These are phyloP conservation scores for Caenorhabditis sulstoni DNA, from an alignment of 2,888 invertebrate species.

Conservation along the genomic window DNA sequence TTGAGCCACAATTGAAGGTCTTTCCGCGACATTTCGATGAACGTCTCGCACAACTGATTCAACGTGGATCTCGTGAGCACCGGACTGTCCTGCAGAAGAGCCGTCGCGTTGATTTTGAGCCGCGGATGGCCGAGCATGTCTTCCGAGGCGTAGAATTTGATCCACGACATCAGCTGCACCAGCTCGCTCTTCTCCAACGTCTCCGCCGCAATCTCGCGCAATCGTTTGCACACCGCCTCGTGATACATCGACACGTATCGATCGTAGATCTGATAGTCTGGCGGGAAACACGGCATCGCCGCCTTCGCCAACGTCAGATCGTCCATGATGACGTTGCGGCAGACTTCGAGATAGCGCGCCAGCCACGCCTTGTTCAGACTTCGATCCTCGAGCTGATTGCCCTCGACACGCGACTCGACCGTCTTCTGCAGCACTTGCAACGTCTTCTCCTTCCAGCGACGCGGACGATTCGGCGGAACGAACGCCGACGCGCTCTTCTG, in stretches of 20 bases:
- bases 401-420: conserved; percentile 86
- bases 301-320: conserved; percentile 80
- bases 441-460: conserved; percentile 81
- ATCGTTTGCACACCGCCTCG: conserved; percentile 85
- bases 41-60: conserved; percentile 86
- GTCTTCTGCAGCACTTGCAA: conserved; percentile 82
- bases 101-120: conserved; percentile 85
- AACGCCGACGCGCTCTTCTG: conserved; percentile 88
- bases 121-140: conserved; percentile 93
- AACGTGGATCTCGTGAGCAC: conserved; percentile 88
- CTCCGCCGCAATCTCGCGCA: conserved; percentile 90
- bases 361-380: conserved; percentile 95
- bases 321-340: conserved; percentile 72
- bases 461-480: conserved; percentile 94
- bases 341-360: conserved; percentile 88
- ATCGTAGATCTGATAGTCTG: conserved; percentile 92
- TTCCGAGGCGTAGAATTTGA: conserved; percentile 88
- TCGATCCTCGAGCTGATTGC: conserved; percentile 93
- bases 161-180: conserved; percentile 94
- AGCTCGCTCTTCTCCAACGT: conserved; percentile 96
- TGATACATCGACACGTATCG: conserved; percentile 96
- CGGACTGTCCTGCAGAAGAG: conserved; percentile 85
- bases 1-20: conserved; percentile 91
- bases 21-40: conserved; percentile 74
- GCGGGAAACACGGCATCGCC: conserved; percentile 92